Conservation (phyloP, 2,797 vertebrate genomes). For the Fratercula arctica region DNA sequence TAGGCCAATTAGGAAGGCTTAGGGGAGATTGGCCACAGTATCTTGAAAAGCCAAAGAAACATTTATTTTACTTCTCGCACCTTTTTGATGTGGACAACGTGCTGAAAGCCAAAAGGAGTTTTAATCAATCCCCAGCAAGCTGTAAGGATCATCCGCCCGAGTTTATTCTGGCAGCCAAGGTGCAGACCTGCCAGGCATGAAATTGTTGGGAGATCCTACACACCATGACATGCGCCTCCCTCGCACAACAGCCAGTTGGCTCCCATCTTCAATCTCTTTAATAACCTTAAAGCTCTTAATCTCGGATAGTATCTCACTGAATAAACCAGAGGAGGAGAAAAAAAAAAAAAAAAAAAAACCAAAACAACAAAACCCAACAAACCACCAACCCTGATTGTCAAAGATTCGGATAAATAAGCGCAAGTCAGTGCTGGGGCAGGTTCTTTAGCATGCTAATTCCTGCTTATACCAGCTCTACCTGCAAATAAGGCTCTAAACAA, state of each 20-base stretch:
- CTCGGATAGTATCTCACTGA: slow-evolving; percentile 44
- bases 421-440: slow-evolving; percentile 63
- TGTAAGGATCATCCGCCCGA: slow-evolving; percentile 34
- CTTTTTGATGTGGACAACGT: slow-evolving; percentile 71
- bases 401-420: slow-evolving; percentile 64
- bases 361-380: too few relatives aligned
- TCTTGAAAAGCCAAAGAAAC: slow-evolving; percentile 62
- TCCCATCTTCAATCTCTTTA: slow-evolving; percentile 39
- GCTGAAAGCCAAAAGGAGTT: slow-evolving; percentile 73
- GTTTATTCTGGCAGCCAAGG: slow-evolving; percentile 57
- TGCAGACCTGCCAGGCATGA: slow-evolving; percentile 39
- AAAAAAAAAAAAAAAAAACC: neutral
- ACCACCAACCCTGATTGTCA: neutral
- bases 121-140: slow-evolving; percentile 60
- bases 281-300: slow-evolving; percentile 63
- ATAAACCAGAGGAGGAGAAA: neutral
- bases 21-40: slow-evolving; percentile 59
- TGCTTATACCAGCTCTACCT: slow-evolving; percentile 77
- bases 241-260: neutral
- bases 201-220: slow-evolving; percentile 53
- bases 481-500: slow-evolving; percentile 82
- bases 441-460: slow-evolving; percentile 82
- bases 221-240: neutral
- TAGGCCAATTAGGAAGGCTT: slow-evolving; percentile 52
- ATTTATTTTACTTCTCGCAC: slow-evolving; percentile 67